These are phyloP conservation scores for Temnothorax curvispinosus DNA, from an alignment of 1,140 invertebrate genomes.

Conservation along the genomic window DNA sequence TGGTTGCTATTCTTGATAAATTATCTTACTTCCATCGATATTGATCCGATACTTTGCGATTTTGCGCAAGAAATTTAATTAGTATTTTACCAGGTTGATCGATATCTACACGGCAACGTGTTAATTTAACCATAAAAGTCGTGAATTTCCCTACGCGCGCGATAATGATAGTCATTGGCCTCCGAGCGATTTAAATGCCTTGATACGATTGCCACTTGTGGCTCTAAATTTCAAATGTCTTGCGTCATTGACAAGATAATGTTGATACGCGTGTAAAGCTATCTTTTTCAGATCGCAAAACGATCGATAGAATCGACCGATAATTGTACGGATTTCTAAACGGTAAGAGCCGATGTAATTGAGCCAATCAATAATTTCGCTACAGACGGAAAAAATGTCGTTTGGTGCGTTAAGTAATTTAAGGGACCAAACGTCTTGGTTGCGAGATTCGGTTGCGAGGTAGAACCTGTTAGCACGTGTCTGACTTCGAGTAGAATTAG, in stretches of 20 bases:
- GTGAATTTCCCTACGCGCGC: neutral
- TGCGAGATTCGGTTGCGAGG: neutral
- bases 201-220: neutral
- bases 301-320: neutral
- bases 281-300: slow-evolving; percentile 1
- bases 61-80: neutral
- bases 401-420: slow-evolving; percentile 11
- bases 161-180: neutral
- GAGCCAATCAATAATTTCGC: slow-evolving; percentile 6
- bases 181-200: slow-evolving; percentile 33
- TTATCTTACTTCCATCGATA: neutral
- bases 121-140: slow-evolving; percentile 7
- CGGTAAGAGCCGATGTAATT: neutral
- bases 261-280: neutral
- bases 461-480: slow-evolving; percentile 12
- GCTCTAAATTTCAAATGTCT: slow-evolving; percentile 35
- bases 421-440: neutral
- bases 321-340: slow-evolving; percentile 16
- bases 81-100: neutral
- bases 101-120: neutral
- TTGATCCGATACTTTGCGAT: neutral
- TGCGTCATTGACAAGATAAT: slow-evolving; percentile 24
- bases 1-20: slow-evolving; percentile 2
- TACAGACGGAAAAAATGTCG: neutral
- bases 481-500: neutral